phyloP scores from a whole-genome alignment of 2,888 invertebrate species.

The Oscheius sp. region DNA sequence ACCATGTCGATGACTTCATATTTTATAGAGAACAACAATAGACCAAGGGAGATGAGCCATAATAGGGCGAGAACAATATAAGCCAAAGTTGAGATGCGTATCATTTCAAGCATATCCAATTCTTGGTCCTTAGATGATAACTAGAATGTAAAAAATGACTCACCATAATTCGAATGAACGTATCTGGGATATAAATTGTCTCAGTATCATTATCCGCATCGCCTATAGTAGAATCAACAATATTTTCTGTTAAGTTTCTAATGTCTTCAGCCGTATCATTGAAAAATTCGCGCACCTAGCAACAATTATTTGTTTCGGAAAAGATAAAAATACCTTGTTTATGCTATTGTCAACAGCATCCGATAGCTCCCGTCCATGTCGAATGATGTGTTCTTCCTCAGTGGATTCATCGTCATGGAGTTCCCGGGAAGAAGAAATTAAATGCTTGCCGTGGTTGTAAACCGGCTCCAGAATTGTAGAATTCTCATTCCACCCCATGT shows the following conservation, averaged over 20 bases:
- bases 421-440: background rate
- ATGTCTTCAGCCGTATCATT: background rate
- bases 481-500: conserved; percentile 54
- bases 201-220: conserved; percentile 36
- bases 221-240: too few species aligned
- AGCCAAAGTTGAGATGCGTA: conserved; percentile 62
- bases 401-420: too few species aligned
- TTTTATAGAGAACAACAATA: conserved; percentile 57
- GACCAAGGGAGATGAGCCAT: conserved; percentile 59
- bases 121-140: conserved; percentile 36
- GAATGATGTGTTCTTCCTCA: background rate
- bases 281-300: conserved; percentile 3
- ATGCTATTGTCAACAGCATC: conserved; percentile 1
- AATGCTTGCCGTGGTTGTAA: conserved; percentile 28
- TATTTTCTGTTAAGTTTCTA: background rate
- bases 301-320: too few species aligned
- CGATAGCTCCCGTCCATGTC: background rate
- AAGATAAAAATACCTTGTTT: background rate
- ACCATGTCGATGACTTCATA: conserved; percentile 57
- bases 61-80: conserved; percentile 50
- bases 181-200: conserved; percentile 41
- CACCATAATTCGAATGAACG: conserved; percentile 31
- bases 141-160: background rate
- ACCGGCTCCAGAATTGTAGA: conserved; percentile 53
- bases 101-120: conserved; percentile 58